phyloP scores from a whole-genome alignment of 1,140 invertebrate genomes.

The Drosophila jambulina region DNA sequence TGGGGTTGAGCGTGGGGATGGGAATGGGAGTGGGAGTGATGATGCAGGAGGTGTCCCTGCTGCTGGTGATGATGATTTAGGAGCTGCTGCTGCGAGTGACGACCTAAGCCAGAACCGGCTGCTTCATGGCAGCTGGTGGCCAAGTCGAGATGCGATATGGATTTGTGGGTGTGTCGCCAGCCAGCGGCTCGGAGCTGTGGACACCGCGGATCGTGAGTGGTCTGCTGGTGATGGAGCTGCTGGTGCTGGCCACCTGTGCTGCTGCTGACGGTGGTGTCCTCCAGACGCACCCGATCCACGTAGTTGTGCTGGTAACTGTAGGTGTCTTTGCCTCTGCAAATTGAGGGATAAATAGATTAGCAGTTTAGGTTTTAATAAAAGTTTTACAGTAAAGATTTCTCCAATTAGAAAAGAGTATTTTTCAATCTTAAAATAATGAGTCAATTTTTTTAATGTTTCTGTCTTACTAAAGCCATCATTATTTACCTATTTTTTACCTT shows the following conservation, averaged over 20 bases:
- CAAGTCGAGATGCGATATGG: constrained; percentile 84
- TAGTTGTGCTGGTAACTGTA: constrained; percentile 71
- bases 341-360: neutral
- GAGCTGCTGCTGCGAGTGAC: constrained; percentile 39
- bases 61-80: constrained; percentile 29
- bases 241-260: constrained; percentile 1
- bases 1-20: constrained; percentile 70
- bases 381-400: too few species aligned
- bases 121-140: constrained; percentile 83
- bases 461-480: neutral
- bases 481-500: neutral
- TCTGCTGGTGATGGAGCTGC: constrained; percentile 33
- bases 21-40: constrained; percentile 30
- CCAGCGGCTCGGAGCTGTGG: constrained; percentile 77
- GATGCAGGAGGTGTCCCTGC: constrained; percentile 42
- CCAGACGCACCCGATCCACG: constrained; percentile 45
- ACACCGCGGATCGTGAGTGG: constrained; percentile 65
- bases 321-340: constrained; percentile 58
- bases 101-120: constrained; percentile 80
- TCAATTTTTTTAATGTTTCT: too few species aligned
- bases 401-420: neutral
- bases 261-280: constrained; percentile 18
- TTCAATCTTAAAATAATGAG: too few species aligned
- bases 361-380: neutral
- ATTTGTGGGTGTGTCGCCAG: constrained; percentile 83